These are phyloP conservation scores for Aviceda subcristata DNA, from an alignment of 2,113 vertebrate genomes.

Conservation along the genomic window DNA sequence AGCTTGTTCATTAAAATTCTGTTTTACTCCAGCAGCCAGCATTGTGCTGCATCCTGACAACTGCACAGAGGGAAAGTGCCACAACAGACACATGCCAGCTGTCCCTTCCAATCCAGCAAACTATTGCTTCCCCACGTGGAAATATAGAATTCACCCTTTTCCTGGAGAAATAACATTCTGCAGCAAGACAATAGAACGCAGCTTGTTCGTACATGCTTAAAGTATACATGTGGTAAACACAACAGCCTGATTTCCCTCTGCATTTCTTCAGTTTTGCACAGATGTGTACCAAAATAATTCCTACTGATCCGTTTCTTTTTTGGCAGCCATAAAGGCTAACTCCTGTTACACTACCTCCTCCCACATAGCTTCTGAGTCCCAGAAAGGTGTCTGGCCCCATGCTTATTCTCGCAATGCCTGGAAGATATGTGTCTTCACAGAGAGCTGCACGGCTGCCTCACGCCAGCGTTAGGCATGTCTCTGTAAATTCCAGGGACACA, in stretches of 20 bases:
- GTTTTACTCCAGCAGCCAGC: constrained; percentile 18
- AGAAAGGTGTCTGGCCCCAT: not conserved
- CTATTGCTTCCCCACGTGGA: not conserved
- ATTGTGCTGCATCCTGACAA: constrained; percentile 33
- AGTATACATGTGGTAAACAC: not conserved
- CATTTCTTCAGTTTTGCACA: not conserved
- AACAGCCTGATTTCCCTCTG: not conserved
- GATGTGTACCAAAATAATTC: not conserved
- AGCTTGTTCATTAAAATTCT: constrained; percentile 60
- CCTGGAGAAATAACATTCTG: constrained; percentile 22
- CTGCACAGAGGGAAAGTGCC: not conserved
- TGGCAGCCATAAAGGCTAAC: not conserved
- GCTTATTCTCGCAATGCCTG: rapidly evolving
- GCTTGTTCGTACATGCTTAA: not conserved
- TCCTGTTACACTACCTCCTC: not conserved
- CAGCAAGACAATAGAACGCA: not conserved
- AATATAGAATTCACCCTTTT: not conserved
- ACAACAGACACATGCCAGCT: constrained; percentile 34
- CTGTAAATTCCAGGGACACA: not conserved
- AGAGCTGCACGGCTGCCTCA: not conserved
- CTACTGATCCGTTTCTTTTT: not conserved
- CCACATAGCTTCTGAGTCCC: not conserved
- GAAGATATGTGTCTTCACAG: rapidly evolving
- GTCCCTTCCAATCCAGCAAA: constrained; percentile 26
- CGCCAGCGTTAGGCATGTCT: rapidly evolving